Evolutionary conservation across 1,140 invertebrate species (phyloP).

Genomic region (Trigoniulus corallinus): DNA sequence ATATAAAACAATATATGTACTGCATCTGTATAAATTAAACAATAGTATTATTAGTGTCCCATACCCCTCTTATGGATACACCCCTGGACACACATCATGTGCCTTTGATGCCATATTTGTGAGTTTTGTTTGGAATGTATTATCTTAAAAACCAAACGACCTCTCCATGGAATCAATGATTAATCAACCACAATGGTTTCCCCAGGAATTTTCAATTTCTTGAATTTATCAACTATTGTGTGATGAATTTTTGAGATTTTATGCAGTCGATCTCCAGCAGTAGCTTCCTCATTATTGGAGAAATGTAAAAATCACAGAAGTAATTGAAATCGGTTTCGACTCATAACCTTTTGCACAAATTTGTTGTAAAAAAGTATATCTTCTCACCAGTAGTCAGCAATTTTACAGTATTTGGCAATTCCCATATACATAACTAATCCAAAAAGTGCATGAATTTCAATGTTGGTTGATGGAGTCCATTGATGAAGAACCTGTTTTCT

Average conservation of each 20-base stretch:
- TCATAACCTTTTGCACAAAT: slow-evolving; percentile 15
- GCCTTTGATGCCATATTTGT: slow-evolving; percentile 26
- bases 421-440: slow-evolving; percentile 16
- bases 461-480: slow-evolving; percentile 8
- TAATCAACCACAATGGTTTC: slow-evolving; percentile 22
- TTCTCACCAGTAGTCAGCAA: slow-evolving; percentile 16
- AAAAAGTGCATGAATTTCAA: slow-evolving; percentile 17
- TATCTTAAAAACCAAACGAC: slow-evolving; percentile 20
- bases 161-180: slow-evolving; percentile 24
- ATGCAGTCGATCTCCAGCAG: slow-evolving; percentile 14
- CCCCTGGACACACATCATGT: too few species aligned
- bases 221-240: slow-evolving; percentile 18
- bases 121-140: too few species aligned
- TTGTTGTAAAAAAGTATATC: slow-evolving; percentile 11
- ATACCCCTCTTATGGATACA: too few species aligned
- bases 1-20: too few species aligned
- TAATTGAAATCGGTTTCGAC: slow-evolving; percentile 22
- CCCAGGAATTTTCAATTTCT: slow-evolving; percentile 19
- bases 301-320: slow-evolving; percentile 23
- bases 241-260: slow-evolving; percentile 21
- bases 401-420: slow-evolving; percentile 11
- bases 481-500: slow-evolving; percentile 14
- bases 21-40: too few species aligned
- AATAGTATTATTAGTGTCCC: too few species aligned
- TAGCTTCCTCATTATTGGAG: slow-evolving; percentile 15